Base-by-base conservation (phyloP, 2,797 vertebrate species). In the Sebastes kiyomatsui region DNA sequence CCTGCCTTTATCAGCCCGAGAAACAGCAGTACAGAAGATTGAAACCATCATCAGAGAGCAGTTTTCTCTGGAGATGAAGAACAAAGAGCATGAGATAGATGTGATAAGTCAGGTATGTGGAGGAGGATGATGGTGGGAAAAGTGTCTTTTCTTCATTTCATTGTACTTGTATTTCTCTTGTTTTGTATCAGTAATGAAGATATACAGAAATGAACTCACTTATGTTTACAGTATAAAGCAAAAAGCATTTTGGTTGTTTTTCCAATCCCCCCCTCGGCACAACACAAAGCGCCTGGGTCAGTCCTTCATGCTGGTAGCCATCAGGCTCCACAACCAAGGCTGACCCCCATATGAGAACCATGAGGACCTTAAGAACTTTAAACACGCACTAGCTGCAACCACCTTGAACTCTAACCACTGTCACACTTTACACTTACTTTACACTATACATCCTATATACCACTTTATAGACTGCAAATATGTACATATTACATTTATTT, bases 21-120 rank as follows among this genome's bases (percentile, higher is more conserved):
- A 99, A 93, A 97, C 97, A 78, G 95, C 98, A 3, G 95, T 99
- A 18, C 97, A 97, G 92, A 99, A 99, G 96, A 99, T 99, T 27
- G 98, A 99, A 82, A 94, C 94, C 33, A 99, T 99, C 90, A 98
- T 99, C 88, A 98, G 96, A 88, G 97, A 99, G 58, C 99, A 99
- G 79, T 99, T 99, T 95, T 94, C 97, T 0, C 89, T 99, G 16
- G 99, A 99, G 94, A 98, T 99, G 97, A 99, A 98, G 95, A 99
- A 96, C 94, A 99, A 99, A 92, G 98, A 99, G 79, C 98, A 99
- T 70, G 99, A 99, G 93, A 99, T 99, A 80, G 98, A 99, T 94
- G 97, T 99, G 72, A 99, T 99, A 71, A 97, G 98, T 88, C 98
- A 99, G 97, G 99, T 99, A 97, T 85, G 7, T n/a, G 7, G 7